Percentiles rank a stretch among this genome's conserved stretches.
These are phyloP conservation scores for Malacosoma neustria DNA, from an alignment of 2,888 invertebrate species.

Conservation along the genomic window DNA sequence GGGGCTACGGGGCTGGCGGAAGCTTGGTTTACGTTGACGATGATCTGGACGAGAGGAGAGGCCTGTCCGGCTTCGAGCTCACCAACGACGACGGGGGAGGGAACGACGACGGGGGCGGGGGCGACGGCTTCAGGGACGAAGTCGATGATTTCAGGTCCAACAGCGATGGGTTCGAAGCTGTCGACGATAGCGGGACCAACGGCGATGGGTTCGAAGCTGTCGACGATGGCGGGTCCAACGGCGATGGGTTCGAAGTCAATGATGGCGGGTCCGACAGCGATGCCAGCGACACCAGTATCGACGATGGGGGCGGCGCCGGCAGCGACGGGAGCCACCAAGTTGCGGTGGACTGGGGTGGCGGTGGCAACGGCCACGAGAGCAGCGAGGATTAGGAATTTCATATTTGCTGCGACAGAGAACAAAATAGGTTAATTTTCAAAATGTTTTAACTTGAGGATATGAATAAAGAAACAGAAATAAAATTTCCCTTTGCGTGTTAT, in stretches of 20 bases:
- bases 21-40: conserved; percentile 26
- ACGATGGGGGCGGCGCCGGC: conserved; percentile 18
- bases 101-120: conserved; percentile 21
- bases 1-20: conserved; percentile 9
- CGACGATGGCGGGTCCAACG: conserved; percentile 14
- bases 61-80: conserved; percentile 8
- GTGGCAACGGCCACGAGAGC: conserved; percentile 22
- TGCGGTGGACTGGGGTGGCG: conserved; percentile 15
- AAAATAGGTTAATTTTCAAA: too few relatives aligned
- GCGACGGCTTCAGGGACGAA: conserved; percentile 15
- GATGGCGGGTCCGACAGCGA: conserved; percentile 17
- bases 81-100: conserved; percentile 12
- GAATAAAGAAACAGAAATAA: too few relatives aligned
- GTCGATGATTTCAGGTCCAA: conserved; percentile 19
- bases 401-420: conserved; percentile 13
- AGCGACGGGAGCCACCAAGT: conserved; percentile 16
- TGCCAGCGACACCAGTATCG: conserved; percentile 11
- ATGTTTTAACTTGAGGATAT: too few relatives aligned
- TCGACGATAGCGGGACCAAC: conserved; percentile 16
- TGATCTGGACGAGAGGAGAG: conserved; percentile 28
- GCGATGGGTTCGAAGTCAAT: conserved; percentile 8
- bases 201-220: conserved; percentile 11
- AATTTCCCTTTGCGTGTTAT: too few relatives aligned
- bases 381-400: conserved; percentile 22
- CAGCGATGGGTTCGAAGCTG: conserved; percentile 9